phyloP scores from a whole-genome alignment of 1,140 invertebrate species.

The Prorops nasuta region DNA sequence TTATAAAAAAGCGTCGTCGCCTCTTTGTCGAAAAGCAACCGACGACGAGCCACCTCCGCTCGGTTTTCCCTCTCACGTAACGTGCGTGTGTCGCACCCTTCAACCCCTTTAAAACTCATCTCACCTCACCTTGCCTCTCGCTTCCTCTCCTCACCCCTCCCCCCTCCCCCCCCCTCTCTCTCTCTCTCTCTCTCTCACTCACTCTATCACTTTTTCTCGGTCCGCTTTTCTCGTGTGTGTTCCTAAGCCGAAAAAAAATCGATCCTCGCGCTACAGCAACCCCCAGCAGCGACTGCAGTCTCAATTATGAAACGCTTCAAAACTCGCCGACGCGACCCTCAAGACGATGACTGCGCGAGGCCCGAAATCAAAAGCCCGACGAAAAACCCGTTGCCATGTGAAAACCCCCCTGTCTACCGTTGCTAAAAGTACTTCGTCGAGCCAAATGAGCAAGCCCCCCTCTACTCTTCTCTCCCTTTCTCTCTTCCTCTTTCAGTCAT shows the following conservation, averaged over 20 bases:
- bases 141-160: not conserved
- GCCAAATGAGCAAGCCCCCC: not conserved
- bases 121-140: not conserved
- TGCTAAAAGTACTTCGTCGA: not conserved
- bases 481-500: not conserved
- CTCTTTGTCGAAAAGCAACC: constrained; percentile 44
- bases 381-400: constrained; percentile 14
- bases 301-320: constrained; percentile 51
- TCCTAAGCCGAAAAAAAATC: constrained; percentile 45
- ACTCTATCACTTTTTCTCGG: not conserved
- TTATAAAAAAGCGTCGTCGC: constrained; percentile 48
- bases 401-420: not conserved
- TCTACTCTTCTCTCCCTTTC: constrained; percentile 3
- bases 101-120: not conserved
- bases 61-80: constrained; percentile 11
- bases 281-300: constrained; percentile 18
- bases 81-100: not conserved
- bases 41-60: not conserved
- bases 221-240: constrained; percentile 13
- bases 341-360: constrained; percentile 20
- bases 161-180: constrained; percentile 3
- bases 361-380: constrained; percentile 7
- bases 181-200: not conserved
- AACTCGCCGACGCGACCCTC: constrained; percentile 28
- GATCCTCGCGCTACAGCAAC: constrained; percentile 30